These are phyloP conservation scores for Octopus sinensis DNA, from an alignment of 1,140 invertebrate genomes.

Conservation along the genomic window DNA sequence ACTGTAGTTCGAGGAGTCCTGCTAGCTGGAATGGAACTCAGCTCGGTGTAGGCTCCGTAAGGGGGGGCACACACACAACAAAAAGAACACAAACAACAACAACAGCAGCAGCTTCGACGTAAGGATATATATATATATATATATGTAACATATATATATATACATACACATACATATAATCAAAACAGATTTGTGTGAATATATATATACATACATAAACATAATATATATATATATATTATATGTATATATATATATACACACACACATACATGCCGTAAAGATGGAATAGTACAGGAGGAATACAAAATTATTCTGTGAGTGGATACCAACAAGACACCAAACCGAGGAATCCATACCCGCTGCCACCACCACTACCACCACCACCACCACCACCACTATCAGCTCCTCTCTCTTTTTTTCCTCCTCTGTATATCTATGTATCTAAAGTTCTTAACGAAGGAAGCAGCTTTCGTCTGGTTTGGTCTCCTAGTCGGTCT, in stretches of 20 bases:
- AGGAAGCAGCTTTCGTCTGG: too few species aligned
- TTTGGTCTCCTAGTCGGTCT: too few species aligned
- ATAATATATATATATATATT: conserved; percentile 3
- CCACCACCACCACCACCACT: too few species aligned
- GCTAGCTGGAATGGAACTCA: neutral
- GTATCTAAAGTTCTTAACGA: too few species aligned
- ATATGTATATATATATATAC: neutral
- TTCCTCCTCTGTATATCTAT: too few species aligned
- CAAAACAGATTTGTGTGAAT: neutral
- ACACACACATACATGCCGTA: neutral
- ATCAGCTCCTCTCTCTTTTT: too few species aligned
- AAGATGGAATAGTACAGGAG: too few species aligned
- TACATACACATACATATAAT: neutral
- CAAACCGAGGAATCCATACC: too few species aligned
- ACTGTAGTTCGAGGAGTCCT: neutral
- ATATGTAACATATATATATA: neutral
- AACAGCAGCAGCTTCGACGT: neutral
- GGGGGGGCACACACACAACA: neutral
- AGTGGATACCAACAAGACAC: too few species aligned
- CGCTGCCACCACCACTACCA: too few species aligned
- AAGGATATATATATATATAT: neutral
- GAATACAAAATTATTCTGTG: too few species aligned
- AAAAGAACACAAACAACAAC: neutral
- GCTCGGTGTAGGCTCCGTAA: neutral
- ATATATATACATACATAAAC: neutral